These are phyloP conservation scores for Rhynchomys soricoides DNA, from an alignment of 2,113 vertebrate genomes.

Conservation along the genomic window DNA sequence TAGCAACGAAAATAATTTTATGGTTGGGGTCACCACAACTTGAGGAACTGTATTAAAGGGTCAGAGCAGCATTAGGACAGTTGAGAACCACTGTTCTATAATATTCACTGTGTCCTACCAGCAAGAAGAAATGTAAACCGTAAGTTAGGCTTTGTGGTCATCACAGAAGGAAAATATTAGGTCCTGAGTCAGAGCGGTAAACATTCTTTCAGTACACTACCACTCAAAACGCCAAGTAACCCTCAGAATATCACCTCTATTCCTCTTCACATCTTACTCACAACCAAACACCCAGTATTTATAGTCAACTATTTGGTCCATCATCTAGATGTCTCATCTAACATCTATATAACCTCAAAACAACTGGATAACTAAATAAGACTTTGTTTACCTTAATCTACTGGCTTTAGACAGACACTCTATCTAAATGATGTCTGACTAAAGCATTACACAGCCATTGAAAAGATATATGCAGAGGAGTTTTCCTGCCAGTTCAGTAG, in stretches of 20 bases:
- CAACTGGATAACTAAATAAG: constrained; percentile 40
- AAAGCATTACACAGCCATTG: constrained; percentile 47
- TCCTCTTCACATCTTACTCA: constrained; percentile 38
- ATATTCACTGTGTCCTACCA: constrained; percentile 26
- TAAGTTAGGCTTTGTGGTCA: not conserved
- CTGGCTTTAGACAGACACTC: constrained; percentile 23
- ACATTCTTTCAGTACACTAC: not conserved
- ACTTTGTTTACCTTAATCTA: constrained; percentile 54
- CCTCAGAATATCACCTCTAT: not conserved
- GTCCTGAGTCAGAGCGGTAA: not conserved
- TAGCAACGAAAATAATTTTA: not conserved
- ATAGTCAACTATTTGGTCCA: not conserved
- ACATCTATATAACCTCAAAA: constrained; percentile 41
- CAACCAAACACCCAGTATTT: constrained; percentile 25
- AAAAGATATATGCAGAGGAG: constrained; percentile 97
- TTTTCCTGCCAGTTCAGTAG: constrained; percentile 95
- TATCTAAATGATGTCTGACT: constrained; percentile 60
- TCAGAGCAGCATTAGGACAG: not conserved
- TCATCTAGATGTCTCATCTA: constrained; percentile 58
- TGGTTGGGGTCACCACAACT: not conserved
- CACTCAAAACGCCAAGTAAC: constrained; percentile 13
- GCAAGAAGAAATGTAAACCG: not conserved
- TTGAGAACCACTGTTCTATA: not conserved
- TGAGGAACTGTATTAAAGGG: not conserved
- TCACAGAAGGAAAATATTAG: constrained; percentile 30